Conservation (phyloP, 2,888 invertebrate species). For the Ormyrus rosae region DNA sequence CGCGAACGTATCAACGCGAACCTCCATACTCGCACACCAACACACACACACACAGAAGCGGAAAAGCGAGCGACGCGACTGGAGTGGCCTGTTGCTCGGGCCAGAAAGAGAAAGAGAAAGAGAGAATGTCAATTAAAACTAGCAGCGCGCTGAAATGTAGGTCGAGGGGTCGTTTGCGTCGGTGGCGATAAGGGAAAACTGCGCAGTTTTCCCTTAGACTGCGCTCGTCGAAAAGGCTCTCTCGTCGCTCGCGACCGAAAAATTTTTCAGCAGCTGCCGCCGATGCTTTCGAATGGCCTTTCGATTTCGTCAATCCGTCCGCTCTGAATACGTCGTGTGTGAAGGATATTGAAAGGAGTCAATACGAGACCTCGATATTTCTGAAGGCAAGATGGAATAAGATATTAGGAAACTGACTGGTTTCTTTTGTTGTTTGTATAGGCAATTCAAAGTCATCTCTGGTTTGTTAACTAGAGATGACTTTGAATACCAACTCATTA, state of each 20-base stretch:
- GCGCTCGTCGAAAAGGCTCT: not conserved
- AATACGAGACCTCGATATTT: no score
- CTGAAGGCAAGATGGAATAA: no score
- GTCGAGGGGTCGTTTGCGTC: conserved; percentile 29
- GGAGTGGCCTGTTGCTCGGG: conserved; percentile 38
- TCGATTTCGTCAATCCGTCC: conserved; percentile 1
- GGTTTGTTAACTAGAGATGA: no score
- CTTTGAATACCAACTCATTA: no score
- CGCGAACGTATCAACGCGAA: not conserved
- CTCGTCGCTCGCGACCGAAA: not conserved
- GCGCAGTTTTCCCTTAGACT: not conserved
- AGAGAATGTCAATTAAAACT: conserved; percentile 39
- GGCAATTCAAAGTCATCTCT: no score
- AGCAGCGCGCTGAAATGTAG: conserved; percentile 28
- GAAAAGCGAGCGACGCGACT: conserved; percentile 6
- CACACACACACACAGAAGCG: not conserved
- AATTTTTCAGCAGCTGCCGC: conserved; percentile 4
- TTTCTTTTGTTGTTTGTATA: no score
- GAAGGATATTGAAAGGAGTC: no score
- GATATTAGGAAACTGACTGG: no score
- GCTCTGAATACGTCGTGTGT: no score
- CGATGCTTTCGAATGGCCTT: not conserved
- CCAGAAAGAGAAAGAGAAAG: not conserved
- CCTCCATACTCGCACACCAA: not conserved
- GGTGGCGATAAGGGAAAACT: conserved; percentile 2